Evolutionary conservation across 2,113 vertebrate species (phyloP), one percentile per base, ranked within the genome.

Genomic region (Ursus arctos): DNA sequence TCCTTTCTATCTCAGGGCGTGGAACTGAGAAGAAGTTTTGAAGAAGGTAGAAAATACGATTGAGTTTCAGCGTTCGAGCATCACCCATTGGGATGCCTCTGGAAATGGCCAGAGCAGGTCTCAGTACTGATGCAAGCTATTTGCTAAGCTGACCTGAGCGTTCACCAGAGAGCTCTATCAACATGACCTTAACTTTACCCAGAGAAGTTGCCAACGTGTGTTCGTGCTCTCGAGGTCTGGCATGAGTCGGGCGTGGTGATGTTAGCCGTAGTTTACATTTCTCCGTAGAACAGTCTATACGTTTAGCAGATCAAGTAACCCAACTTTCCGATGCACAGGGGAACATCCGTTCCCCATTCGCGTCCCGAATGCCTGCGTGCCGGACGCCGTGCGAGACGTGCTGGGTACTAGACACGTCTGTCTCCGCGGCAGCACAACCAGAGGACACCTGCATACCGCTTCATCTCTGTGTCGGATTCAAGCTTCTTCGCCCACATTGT

Each of bases 11-110:
- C 31, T 4, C 63, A 87, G 94, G 93, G 61, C 51, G 0, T 36
- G 79, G 89, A 49, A 18, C 92, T 74, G 24, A 89, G 97, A 71
- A 9, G 49, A 74, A 11, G 40, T 43, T 22, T n/a, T 47, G 43
- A 80, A 88, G 90, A 84, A 97, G 93, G 80, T 21, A 96, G 93
- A 90, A 91, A 57, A 53, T 12, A 14, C 72, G 40, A 92, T 93
- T 12, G 85, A 81, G 82, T 49, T 86, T 91, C 5, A 3, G 8
- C 9, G 40, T 82, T 69, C 24, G 16, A 3, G 65, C 43, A 33
- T 72, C 74, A 26, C 61, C 51, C 9, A 21, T 82, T 59, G 36
- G 6, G 53, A 57, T 4, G 33, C 21, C 76, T 36, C 26, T 40
- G 31, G 67, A 81, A 84, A 76, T 28, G 49, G n/a, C 89, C 22